Evolutionary conservation across 2,888 invertebrate species (phyloP).

Genomic region (Coronaproctus castanopsis): DNA sequence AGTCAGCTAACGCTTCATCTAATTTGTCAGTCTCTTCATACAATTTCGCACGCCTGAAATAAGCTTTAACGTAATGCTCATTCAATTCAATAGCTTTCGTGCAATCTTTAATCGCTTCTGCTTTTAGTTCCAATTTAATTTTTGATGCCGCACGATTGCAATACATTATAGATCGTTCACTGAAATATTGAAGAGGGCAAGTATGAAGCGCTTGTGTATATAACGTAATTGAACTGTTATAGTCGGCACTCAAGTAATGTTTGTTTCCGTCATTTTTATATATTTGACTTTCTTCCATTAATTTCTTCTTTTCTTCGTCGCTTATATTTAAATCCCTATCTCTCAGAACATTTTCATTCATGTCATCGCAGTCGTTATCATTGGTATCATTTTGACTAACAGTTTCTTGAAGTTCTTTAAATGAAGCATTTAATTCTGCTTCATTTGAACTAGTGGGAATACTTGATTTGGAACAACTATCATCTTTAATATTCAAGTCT

Average conservation of each 20-base stretch:
- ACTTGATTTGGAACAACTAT: background rate
- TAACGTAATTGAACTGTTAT: constrained; percentile 40
- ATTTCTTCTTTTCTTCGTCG: constrained; percentile 39
- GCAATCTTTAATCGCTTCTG: constrained; percentile 65
- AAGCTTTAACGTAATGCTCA: constrained; percentile 61
- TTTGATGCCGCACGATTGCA: constrained; percentile 74
- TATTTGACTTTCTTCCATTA: constrained; percentile 35
- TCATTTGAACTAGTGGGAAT: too few species aligned
- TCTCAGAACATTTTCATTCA: constrained; percentile 38
- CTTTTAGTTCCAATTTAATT: constrained; percentile 43
- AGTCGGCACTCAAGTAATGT: constrained; percentile 46
- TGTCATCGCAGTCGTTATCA: constrained; percentile 23
- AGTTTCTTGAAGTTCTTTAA: background rate
- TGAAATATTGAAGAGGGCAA: constrained; percentile 49
- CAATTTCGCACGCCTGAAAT: constrained; percentile 56
- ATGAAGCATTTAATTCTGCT: background rate
- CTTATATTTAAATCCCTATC: constrained; percentile 40
- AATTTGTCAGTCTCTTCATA: constrained; percentile 67
- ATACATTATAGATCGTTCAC: constrained; percentile 60
- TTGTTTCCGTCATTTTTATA: constrained; percentile 58
- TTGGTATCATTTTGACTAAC: background rate
- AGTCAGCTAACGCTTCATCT: constrained; percentile 76
- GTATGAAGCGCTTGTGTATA: constrained; percentile 57
- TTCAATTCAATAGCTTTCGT: constrained; percentile 66
- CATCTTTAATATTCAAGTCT: background rate